phyloP scores from a whole-genome alignment of 2,797 vertebrate species.

The Gambelia wislizenii region DNA sequence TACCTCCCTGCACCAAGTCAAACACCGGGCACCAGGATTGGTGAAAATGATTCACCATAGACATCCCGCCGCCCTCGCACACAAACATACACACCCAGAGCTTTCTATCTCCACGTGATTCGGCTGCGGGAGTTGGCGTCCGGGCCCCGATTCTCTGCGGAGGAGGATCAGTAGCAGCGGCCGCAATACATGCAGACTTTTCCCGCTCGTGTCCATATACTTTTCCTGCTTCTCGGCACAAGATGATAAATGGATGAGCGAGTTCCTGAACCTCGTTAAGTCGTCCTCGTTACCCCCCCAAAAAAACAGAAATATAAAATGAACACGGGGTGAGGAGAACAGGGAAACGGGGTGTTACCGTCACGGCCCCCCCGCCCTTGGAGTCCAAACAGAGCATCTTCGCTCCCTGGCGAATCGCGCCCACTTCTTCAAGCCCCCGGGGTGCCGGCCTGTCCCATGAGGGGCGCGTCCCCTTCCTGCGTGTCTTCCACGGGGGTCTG shows the following conservation, averaged over 20 bases:
- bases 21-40: conserved; percentile 67
- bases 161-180: too few species aligned
- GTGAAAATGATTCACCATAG: conserved; percentile 50
- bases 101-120: too few species aligned
- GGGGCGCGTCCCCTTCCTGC: conserved; percentile 81
- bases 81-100: too few species aligned
- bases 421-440: conserved; percentile 87
- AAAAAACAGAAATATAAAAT: conserved; percentile 18
- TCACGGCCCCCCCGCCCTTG: not conserved
- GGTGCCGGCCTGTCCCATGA: conserved; percentile 91
- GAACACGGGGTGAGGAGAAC: conserved; percentile 54
- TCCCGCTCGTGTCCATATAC: not conserved
- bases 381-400: conserved; percentile 24
- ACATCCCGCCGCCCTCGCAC: too few species aligned
- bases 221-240: not conserved
- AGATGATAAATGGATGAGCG: conserved; percentile 17
- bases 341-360: not conserved
- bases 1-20: conserved; percentile 53
- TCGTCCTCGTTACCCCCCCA: too few species aligned
- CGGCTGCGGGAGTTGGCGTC: too few species aligned
- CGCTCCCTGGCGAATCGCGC: not conserved
- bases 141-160: too few species aligned
- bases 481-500: conserved; percentile 82
- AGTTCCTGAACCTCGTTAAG: conserved; percentile 18
- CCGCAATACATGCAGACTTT: conserved; percentile 17